Evolutionary conservation across 2,113 vertebrate genomes (phyloP).

Genomic region (Crotalus viridis): DNA sequence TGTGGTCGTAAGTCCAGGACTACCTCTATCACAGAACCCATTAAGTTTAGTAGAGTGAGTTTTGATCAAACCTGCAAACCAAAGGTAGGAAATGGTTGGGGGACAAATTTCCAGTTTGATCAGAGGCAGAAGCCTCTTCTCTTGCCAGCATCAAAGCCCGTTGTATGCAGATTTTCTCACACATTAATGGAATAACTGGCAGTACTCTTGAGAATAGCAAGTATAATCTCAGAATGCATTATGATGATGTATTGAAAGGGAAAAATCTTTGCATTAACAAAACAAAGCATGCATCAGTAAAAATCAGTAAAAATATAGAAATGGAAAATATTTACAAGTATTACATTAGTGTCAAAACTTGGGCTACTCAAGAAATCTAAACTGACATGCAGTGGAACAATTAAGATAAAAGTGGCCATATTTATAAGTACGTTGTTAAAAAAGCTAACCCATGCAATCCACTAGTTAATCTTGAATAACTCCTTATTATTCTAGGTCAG

Average conservation of each 20-base stretch:
- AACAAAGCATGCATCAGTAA: constrained; percentile 32
- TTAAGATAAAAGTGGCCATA: background rate
- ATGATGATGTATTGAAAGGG: constrained; percentile 26
- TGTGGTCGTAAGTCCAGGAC: background rate
- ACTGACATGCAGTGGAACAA: constrained; percentile 36
- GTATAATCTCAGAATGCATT: constrained; percentile 50
- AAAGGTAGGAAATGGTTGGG: background rate
- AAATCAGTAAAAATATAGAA: constrained; percentile 34
- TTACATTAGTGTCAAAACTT: constrained; percentile 49
- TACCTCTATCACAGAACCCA: background rate
- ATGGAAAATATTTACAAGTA: constrained; percentile 47
- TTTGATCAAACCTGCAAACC: background rate
- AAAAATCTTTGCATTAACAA: constrained; percentile 43
- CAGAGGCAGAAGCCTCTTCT: background rate
- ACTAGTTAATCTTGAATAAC: background rate
- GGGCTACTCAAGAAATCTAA: constrained; percentile 28
- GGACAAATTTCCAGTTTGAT: background rate
- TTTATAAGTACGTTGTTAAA: background rate
- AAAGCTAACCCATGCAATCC: background rate
- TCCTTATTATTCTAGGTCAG: background rate
- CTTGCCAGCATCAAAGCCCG: constrained; percentile 39
- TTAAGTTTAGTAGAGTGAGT: background rate
- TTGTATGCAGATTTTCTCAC: constrained; percentile 44
- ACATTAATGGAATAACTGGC: constrained; percentile 46
- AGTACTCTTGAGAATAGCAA: constrained; percentile 58